Percentiles rank a stretch among this genome's conserved stretches.
Conservation (phyloP, 2,888 invertebrate genomes). For the Pseudococcus viburni region DNA sequence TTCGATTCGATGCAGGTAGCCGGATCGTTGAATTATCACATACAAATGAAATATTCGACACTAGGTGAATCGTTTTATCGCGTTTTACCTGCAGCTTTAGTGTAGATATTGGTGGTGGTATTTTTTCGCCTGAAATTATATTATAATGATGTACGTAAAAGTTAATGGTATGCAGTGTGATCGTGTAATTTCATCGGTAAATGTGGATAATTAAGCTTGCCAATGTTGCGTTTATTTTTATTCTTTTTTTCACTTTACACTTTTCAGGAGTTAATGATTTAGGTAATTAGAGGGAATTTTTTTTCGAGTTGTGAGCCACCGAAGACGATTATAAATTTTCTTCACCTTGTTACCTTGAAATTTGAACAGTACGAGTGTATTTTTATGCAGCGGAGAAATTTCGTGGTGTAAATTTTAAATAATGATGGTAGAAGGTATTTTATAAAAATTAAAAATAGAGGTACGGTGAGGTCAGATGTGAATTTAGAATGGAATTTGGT, state of each 20-base stretch:
- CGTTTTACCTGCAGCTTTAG: neutral
- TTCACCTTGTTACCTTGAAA: constrained; percentile 17
- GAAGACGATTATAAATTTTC: neutral
- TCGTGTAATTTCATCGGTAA: neutral
- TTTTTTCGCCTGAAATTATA: neutral
- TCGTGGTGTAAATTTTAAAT: neutral
- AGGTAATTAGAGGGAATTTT: neutral
- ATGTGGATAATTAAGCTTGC: neutral
- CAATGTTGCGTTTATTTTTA: constrained; percentile 35
- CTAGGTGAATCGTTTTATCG: constrained; percentile 9
- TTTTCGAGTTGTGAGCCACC: neutral
- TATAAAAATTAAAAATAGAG: constrained; percentile 11
- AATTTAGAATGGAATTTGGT: neutral
- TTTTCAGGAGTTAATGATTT: neutral
- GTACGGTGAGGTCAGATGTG: neutral
- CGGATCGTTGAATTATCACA: neutral
- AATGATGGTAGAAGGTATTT: neutral
- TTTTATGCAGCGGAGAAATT: neutral
- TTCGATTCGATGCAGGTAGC: neutral
- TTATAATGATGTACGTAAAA: neutral
- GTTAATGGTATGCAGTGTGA: constrained; percentile 9
- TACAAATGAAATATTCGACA: neutral
- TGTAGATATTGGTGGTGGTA: neutral
- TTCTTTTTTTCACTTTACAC: neutral
- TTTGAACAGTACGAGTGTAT: neutral